Evolutionary conservation across 2,888 invertebrate species (phyloP), one percentile per base, ranked within the genome.

Genomic region (Creontiades dilutus): DNA sequence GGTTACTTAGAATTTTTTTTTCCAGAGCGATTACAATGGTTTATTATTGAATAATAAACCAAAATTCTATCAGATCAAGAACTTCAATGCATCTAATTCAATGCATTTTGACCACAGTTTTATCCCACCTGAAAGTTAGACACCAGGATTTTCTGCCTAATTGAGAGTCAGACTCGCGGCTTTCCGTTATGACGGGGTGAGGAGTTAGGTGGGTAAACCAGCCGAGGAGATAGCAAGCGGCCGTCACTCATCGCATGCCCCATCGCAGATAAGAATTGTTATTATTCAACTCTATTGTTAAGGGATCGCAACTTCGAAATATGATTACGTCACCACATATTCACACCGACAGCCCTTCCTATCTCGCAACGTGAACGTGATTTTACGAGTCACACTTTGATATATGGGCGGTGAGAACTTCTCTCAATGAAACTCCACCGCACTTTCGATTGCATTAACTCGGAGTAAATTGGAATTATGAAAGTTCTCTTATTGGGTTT

Each of bases 281-380:
- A 82, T 82, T 82, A 82, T 82, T 82, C 82, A 82, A 82, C 47
- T 82, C 82, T 52, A 82, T 82, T 82, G 82, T 82, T 52, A 48
- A 52, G 48, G 47, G 82, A 47, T 23, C 23, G 82, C 82, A 82
- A 82, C 52, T 27, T 48, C 23, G 52, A 82, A 52, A 82, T 82
- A 52, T 27, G 46, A 52, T 82, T 82, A 52, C 52, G 82, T 82
- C 82, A 82, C 13, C 68, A 27, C 68, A 68, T 23, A 68, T 68
- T 23, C 68, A 61, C 61, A 19, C 61, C 19, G 61, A n/a, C 61
- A 61, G 23, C 23, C 68, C 68, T 68, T 68, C 68, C 68, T 68
- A 68, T 68, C 68, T 23, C 68, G 13, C 68, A 19, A 68, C 19
- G 11, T 68, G 68, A 68, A 68, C 23, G 68, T 68, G 68, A 23